Percentiles rank a stretch among this genome's conserved stretches.
These are phyloP conservation scores for Hydrotaea diabolus DNA, from an alignment of 2,888 invertebrate species.

Conservation along the genomic window DNA sequence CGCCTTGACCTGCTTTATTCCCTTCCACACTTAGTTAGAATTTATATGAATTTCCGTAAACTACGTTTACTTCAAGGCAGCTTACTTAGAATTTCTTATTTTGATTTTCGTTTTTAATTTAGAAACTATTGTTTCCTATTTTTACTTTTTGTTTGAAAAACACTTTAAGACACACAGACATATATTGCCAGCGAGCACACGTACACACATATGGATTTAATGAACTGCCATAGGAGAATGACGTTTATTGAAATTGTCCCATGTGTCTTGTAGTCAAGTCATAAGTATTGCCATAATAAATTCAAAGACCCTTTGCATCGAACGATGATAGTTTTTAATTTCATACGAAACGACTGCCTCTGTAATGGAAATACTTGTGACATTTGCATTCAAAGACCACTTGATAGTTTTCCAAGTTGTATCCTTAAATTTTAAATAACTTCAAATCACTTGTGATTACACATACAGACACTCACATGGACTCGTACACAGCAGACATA, in stretches of 20 bases:
- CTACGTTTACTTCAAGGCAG: neutral
- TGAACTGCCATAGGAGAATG: constrained; percentile 11
- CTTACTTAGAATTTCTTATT: neutral
- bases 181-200: neutral
- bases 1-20: no score
- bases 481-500: neutral
- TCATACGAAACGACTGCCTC: neutral
- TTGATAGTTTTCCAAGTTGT: constrained; percentile 17
- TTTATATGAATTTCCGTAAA: neutral
- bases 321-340: neutral
- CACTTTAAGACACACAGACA: neutral
- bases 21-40: no score
- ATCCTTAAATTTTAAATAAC: constrained; percentile 31
- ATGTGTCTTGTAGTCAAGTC: neutral
- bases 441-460: constrained; percentile 40
- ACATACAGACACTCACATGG: neutral
- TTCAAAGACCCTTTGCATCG: neutral
- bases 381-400: constrained; percentile 12
- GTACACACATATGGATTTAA: neutral
- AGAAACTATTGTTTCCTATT: neutral
- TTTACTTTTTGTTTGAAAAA: neutral
- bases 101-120: neutral
- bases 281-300: neutral
- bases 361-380: constrained; percentile 18
- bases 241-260: constrained; percentile 16